phyloP scores from a whole-genome alignment of 2,113 vertebrate genomes.

The Emydura subglobosa region DNA sequence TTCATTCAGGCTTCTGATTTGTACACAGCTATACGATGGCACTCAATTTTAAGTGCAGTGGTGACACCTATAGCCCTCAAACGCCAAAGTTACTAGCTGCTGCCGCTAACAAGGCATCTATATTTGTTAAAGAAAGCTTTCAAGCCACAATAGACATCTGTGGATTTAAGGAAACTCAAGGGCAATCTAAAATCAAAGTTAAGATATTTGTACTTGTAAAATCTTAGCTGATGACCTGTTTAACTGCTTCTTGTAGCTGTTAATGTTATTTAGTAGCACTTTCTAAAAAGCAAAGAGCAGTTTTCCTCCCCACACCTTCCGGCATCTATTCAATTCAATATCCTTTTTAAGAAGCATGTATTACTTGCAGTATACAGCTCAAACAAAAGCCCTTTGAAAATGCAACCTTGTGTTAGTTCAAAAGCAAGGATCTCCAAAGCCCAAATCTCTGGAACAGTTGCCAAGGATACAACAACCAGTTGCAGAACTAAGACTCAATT shows the following conservation, averaged over 20 bases:
- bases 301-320: constrained; percentile 43
- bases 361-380: background rate
- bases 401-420: constrained; percentile 48
- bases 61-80: background rate
- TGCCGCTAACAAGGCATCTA: background rate
- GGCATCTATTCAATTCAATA: background rate
- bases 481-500: constrained; percentile 55
- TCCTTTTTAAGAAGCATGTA: constrained; percentile 1
- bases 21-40: background rate
- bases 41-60: fast-evolving
- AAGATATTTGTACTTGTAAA: background rate
- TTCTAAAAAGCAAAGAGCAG: constrained; percentile 7
- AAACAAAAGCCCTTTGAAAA: constrained; percentile 69
- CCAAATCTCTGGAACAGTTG: constrained; percentile 50
- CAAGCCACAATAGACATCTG: background rate
- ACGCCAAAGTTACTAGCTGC: background rate
- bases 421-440: constrained; percentile 34
- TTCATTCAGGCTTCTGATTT: background rate
- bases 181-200: background rate
- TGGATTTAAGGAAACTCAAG: background rate
- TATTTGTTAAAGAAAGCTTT: background rate
- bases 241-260: background rate
- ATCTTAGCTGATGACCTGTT: constrained; percentile 17
- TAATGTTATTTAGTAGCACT: background rate
- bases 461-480: constrained; percentile 67